Evolutionary conservation across 2,113 vertebrate species (phyloP), one percentile per base, ranked within the genome.

Genomic region (Otocyon megalotis): DNA sequence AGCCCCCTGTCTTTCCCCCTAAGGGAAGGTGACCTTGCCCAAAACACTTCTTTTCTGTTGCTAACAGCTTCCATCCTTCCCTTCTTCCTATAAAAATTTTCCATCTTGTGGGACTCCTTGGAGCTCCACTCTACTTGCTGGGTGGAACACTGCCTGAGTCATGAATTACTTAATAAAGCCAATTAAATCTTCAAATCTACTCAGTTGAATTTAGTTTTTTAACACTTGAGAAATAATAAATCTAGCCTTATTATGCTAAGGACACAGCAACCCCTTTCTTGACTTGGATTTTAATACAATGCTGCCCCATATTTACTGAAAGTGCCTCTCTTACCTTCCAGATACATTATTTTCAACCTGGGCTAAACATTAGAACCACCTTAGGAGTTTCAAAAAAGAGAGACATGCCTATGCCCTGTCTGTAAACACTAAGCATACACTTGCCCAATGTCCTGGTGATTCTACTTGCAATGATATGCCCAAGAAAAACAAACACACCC

Each of bases 171-270:
- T 77, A 50, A 50, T 77, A 77, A 77, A 77, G 74, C 43, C 26
- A 77, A 30, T 77, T 30, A 28, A 2, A 77, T 10, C 74, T 77
- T 77, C 74, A 50, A 16, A 77, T 50, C 48, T 50, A 50, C 43
- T 77, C 26, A 11, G 74, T 30, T 77, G 74, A 50, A 50, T 50
- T 77, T 77, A 17, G 74, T 77, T 69, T 65, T 14, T 81, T 80
- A n/a, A 20, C 65, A 30, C 43, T 89, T 72, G 77, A 92, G 37
- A 88, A 89, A 62, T 88, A 71, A 84, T 48, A 76, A 96, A 91
- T 30, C 16, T 71, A 28, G 32, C 17, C 43, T 92, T 69, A 58
- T 48, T 53, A 22, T 12, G 22, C 19, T 92, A 58, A 82, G 77
- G 26, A 93, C 35, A 50, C 90, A 90, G 62, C 26, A 30, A 90